Percentiles rank a stretch among this genome's conserved stretches.
phyloP scores from a whole-genome alignment of 2,888 invertebrate species.

The Rhamnusium bicolor region DNA sequence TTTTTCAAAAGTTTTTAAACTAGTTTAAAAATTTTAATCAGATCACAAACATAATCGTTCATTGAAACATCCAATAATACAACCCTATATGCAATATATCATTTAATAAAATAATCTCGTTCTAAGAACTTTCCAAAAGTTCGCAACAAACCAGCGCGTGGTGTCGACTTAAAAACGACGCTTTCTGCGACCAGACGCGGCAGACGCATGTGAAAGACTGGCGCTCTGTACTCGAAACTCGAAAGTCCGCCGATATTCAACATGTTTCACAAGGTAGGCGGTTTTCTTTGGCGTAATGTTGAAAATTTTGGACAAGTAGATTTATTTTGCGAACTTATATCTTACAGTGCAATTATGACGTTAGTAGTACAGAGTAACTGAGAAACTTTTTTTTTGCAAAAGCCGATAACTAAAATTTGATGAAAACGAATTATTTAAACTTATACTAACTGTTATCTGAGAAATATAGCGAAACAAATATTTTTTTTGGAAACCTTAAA shows the following conservation, averaged over 20 bases:
- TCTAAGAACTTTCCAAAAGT: background rate
- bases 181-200: conserved; percentile 15
- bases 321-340: background rate
- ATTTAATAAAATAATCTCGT: background rate
- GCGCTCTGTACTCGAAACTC: background rate
- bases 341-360: no score
- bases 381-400: no score
- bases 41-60: background rate
- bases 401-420: no score
- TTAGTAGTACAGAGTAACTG: no score
- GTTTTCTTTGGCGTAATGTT: conserved; percentile 5
- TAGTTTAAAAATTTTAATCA: background rate
- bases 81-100: background rate
- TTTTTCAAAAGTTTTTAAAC: background rate
- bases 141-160: conserved; percentile 12
- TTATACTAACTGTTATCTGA: no score
- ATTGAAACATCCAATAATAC: background rate
- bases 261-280: conserved; percentile 10
- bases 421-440: no score
- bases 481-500: no score
- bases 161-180: conserved; percentile 8
- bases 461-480: no score
- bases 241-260: conserved; percentile 1
- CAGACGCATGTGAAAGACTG: conserved; percentile 30
- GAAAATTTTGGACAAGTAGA: background rate